Percentiles rank a stretch among this genome's conserved stretches.
phyloP scores from a whole-genome alignment of 2,797 vertebrate genomes.

The Podarcis lilfordi region DNA sequence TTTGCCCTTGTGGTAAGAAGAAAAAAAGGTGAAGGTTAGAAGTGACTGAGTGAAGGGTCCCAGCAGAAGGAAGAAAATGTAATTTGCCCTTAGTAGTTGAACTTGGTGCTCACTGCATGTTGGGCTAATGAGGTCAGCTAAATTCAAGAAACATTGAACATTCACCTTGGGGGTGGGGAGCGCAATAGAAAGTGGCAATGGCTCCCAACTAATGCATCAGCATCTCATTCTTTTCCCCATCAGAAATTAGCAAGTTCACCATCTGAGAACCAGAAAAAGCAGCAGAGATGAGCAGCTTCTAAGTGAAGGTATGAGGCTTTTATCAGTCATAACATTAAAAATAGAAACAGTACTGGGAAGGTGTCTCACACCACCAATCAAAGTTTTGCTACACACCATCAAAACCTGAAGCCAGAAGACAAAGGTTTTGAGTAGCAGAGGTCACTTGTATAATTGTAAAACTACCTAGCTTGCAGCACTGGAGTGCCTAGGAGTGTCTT shows the following conservation, averaged over 20 bases:
- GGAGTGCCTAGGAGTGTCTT: too few species aligned
- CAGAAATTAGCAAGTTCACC: constrained; percentile 35
- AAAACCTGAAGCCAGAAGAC: background rate
- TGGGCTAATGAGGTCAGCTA: constrained; percentile 74
- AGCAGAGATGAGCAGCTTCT: constrained; percentile 9
- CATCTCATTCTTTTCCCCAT: constrained; percentile 40
- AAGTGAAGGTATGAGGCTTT: background rate
- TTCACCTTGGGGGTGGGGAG: constrained; percentile 49
- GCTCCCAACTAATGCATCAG: constrained; percentile 51
- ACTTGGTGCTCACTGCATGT: constrained; percentile 63
- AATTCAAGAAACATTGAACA: constrained; percentile 63
- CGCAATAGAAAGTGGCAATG: constrained; percentile 66
- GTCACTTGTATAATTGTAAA: background rate
- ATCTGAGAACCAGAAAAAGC: fast-evolving
- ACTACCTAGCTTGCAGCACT: background rate
- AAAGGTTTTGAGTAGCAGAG: background rate
- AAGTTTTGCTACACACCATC: background rate
- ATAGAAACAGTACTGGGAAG: background rate
- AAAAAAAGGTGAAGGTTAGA: constrained; percentile 61
- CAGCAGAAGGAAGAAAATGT: constrained; percentile 73
- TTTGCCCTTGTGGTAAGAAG: background rate
- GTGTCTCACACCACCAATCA: background rate
- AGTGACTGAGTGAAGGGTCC: constrained; percentile 63
- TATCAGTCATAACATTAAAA: background rate
- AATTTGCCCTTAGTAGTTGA: constrained; percentile 71